Percentiles rank a stretch among this genome's conserved stretches.
Evolutionary conservation across 2,888 invertebrate genomes (phyloP).

Genomic region (Andrena chrysosceles): DNA sequence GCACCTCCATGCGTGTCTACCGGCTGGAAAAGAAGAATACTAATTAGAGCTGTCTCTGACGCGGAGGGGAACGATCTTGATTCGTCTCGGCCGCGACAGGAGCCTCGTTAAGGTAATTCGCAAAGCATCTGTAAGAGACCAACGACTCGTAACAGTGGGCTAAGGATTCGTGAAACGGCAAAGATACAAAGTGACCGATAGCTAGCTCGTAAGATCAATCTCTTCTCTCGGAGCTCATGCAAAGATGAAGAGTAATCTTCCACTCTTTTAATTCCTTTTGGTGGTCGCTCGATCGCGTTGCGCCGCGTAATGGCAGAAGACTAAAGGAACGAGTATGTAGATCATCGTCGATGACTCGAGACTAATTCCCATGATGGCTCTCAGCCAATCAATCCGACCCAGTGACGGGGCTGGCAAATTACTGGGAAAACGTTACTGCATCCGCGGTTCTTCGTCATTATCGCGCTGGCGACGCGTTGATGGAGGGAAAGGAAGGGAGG

Average conservation of each 20-base stretch:
- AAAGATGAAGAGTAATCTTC: neutral
- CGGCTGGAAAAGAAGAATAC: neutral
- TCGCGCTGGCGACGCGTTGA: neutral
- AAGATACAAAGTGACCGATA: no score
- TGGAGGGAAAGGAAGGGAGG: neutral
- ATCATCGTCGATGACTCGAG: constrained; percentile 16
- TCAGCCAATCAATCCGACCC: constrained; percentile 14
- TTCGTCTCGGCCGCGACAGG: neutral
- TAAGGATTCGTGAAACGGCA: neutral
- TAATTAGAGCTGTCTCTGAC: constrained; percentile 18
- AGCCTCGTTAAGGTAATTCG: neutral
- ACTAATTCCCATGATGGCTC: constrained; percentile 21
- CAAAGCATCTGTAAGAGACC: neutral
- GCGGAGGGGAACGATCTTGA: constrained; percentile 8
- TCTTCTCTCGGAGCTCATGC: no score
- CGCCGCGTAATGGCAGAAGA: neutral
- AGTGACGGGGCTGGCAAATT: constrained; percentile 4
- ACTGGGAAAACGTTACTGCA: neutral
- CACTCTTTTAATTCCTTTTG: no score
- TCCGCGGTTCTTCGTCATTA: constrained; percentile 7
- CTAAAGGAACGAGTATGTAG: neutral
- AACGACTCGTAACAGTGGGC: neutral
- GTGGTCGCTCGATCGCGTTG: no score
- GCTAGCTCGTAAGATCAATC: no score
- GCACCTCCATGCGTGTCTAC: constrained; percentile 37